Evolutionary conservation across 2,113 vertebrate species (phyloP).

Genomic region (Speoplatyrhinus poulsoni): DNA sequence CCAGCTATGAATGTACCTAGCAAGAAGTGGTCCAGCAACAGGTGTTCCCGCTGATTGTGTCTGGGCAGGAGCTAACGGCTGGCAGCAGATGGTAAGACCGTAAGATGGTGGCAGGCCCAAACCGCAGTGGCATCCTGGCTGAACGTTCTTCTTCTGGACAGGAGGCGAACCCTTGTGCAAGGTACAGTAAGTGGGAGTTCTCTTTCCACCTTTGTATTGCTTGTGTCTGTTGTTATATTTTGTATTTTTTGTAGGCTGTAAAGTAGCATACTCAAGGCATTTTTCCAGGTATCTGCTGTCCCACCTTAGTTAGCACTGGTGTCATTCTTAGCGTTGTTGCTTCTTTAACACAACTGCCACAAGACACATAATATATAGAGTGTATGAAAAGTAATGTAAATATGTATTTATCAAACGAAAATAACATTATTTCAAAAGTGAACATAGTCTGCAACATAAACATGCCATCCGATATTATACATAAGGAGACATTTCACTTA

Average conservation of each 20-base stretch:
- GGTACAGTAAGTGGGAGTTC: background rate
- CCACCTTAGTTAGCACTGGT: no score
- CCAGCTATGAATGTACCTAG: constrained; percentile 10
- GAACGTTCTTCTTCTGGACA: constrained; percentile 24
- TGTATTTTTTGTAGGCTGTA: background rate
- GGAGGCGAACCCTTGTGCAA: background rate
- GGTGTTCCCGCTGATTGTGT: constrained; percentile 53
- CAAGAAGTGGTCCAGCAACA: constrained; percentile 41
- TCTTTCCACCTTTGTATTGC: background rate
- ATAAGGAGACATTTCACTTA: no score
- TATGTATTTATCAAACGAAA: no score
- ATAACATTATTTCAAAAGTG: no score
- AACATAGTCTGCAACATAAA: no score
- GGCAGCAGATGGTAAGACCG: constrained; percentile 51
- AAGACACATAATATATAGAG: no score
- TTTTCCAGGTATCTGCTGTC: background rate
- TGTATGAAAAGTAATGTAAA: no score
- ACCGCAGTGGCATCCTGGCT: constrained; percentile 8
- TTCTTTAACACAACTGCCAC: no score
- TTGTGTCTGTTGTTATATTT: no score
- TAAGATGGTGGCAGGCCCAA: constrained; percentile 13
- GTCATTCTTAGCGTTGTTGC: no score
- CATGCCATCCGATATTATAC: no score
- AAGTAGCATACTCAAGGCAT: background rate
- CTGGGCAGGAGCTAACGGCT: constrained; percentile 10